Evolutionary conservation across 2,797 vertebrate species (phyloP).

Genomic region (Pogoniulus pusillus): DNA sequence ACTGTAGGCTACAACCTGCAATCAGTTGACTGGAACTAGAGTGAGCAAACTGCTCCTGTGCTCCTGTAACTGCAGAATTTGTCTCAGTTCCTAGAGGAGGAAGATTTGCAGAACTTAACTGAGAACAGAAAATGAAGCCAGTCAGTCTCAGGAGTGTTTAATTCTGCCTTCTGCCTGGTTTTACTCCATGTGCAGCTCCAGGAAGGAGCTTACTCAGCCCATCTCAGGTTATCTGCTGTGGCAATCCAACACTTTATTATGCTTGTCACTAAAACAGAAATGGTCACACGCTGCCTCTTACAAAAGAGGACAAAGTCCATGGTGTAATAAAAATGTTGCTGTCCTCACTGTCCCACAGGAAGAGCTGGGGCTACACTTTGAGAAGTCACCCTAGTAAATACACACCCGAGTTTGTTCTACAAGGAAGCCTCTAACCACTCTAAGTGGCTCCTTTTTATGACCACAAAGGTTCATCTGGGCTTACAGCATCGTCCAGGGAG

Average conservation of each 20-base stretch:
- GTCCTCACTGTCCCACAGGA: background rate
- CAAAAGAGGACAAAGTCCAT: background rate
- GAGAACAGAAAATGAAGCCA: background rate
- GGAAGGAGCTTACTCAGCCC: conserved; percentile 2
- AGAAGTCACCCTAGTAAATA: background rate
- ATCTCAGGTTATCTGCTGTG: conserved; percentile 29
- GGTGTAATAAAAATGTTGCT: background rate
- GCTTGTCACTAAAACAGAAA: background rate
- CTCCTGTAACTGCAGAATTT: background rate
- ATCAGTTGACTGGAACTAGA: background rate
- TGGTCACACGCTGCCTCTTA: background rate
- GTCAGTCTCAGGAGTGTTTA: background rate
- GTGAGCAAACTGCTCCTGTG: background rate
- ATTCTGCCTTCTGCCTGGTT: background rate
- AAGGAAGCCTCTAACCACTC: background rate
- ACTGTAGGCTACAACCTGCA: background rate
- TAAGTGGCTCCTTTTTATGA: background rate
- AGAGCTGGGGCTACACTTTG: background rate
- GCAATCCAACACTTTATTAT: background rate
- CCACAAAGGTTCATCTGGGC: background rate
- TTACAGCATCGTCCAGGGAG: background rate
- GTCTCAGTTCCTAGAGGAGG: background rate
- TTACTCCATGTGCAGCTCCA: background rate
- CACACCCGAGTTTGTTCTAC: background rate
- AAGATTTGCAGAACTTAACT: background rate